phyloP scores from a whole-genome alignment of 2,888 invertebrate species.

The Xestia rhomboidea region DNA sequence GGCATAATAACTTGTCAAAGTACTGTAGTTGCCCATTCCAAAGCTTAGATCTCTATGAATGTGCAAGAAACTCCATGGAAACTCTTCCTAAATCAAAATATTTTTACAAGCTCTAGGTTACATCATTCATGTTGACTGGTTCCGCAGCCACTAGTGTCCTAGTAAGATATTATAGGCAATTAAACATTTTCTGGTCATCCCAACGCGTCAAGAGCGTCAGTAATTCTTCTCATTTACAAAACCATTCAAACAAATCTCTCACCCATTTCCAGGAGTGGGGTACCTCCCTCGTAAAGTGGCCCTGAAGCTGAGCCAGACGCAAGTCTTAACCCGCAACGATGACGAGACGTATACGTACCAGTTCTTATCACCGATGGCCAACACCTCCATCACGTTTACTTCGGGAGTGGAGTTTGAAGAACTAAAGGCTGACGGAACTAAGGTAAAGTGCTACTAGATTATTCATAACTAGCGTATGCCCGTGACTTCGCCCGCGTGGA shows the following conservation, averaged over 20 bases:
- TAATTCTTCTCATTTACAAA: not conserved
- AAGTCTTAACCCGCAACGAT: slow-evolving; percentile 70
- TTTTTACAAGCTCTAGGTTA: too few species aligned
- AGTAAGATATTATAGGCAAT: too few species aligned
- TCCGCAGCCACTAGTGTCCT: too few species aligned
- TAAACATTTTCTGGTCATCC: too few species aligned
- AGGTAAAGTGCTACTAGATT: slow-evolving; percentile 69
- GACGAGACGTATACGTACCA: slow-evolving; percentile 74
- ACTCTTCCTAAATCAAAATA: too few species aligned
- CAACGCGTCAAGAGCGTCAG: too few species aligned
- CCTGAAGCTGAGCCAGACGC: slow-evolving; percentile 68
- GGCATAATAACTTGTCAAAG: too few species aligned
- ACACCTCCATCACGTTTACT: slow-evolving; percentile 68
- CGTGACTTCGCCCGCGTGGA: too few species aligned
- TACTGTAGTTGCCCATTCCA: too few species aligned
- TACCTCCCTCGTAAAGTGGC: slow-evolving; percentile 75
- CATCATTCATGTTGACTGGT: too few species aligned
- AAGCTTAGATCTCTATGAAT: too few species aligned
- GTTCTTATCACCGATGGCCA: slow-evolving; percentile 67
- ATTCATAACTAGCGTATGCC: not conserved
- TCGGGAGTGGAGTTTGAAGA: slow-evolving; percentile 82
- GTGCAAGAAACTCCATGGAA: too few species aligned
- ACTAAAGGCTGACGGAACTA: slow-evolving; percentile 78
- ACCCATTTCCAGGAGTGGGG: slow-evolving; percentile 67
- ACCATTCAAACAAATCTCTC: not conserved